These are phyloP conservation scores for Oreocharis arfaki DNA, from an alignment of 2,113 vertebrate species.

Conservation along the genomic window DNA sequence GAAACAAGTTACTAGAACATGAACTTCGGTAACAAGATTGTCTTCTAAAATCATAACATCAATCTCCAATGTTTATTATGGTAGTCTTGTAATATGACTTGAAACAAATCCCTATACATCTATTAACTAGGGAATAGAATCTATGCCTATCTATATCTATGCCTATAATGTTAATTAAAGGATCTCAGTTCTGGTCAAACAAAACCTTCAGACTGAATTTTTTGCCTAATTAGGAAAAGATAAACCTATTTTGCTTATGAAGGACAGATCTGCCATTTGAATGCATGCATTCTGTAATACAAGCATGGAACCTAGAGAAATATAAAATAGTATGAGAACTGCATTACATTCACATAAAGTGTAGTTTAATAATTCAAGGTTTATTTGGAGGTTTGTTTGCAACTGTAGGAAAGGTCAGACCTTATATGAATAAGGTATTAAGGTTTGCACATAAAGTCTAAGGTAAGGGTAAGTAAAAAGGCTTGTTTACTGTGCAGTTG, in stretches of 20 bases:
- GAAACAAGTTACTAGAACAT: background rate
- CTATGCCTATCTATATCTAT: background rate
- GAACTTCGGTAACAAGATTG: background rate
- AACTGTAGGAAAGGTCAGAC: constrained; percentile 45
- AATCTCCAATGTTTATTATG: background rate
- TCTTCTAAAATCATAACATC: background rate
- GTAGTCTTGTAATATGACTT: background rate
- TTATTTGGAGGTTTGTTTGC: constrained; percentile 44
- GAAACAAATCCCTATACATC: background rate
- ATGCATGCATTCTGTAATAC: background rate
- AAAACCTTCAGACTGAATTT: background rate
- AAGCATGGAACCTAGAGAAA: background rate
- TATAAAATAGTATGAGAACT: background rate
- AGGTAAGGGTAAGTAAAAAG: constrained; percentile 32
- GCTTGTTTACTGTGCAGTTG: constrained; percentile 16
- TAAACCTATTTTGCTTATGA: background rate
- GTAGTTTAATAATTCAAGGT: constrained; percentile 52
- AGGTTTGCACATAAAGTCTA: constrained; percentile 17
- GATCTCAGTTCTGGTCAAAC: background rate
- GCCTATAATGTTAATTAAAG: background rate
- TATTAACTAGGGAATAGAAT: background rate
- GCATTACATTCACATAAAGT: constrained; percentile 18
- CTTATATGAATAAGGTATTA: constrained; percentile 49
- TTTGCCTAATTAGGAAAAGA: background rate
- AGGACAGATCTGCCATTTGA: background rate